Percentiles rank a stretch among this genome's conserved stretches.
Conservation (phyloP, 2,113 vertebrate genomes). For the Ceuthmochares aereus region DNA sequence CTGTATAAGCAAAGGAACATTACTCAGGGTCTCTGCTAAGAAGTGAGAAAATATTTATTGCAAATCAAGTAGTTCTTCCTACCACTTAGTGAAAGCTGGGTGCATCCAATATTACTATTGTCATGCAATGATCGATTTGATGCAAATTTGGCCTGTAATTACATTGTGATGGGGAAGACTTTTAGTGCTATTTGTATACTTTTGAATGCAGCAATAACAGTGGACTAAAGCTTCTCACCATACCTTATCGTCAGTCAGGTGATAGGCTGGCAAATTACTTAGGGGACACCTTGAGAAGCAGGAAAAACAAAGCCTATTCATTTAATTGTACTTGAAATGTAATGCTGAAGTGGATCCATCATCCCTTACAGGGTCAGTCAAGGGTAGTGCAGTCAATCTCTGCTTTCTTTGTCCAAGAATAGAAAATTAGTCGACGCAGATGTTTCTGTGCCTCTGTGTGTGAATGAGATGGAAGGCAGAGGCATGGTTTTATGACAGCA, state of each 20-base stretch:
- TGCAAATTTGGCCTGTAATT: background rate
- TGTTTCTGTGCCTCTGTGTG: background rate
- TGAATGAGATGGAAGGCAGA: background rate
- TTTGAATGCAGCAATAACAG: background rate
- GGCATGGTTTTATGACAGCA: background rate
- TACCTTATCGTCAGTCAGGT: background rate
- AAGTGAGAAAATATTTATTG: conserved; percentile 32
- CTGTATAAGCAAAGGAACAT: background rate
- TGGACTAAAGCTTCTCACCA: background rate
- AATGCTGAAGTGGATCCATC: background rate
- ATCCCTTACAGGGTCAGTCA: background rate
- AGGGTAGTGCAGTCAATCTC: background rate
- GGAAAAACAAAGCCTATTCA: background rate
- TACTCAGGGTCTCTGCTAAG: background rate
- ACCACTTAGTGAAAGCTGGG: background rate
- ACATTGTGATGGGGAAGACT: background rate
- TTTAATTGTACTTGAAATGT: background rate
- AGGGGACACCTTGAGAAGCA: background rate
- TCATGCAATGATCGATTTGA: background rate
- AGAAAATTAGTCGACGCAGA: background rate
- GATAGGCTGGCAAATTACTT: background rate
- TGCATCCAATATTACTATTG: background rate
- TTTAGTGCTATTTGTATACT: background rate
- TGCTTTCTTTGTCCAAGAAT: background rate
- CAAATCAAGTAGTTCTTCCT: conserved; percentile 15